Percentiles rank a stretch among this genome's conserved stretches.
Evolutionary conservation across 2,888 invertebrate genomes (phyloP).

Genomic region (Siphlonurus alternatus): DNA sequence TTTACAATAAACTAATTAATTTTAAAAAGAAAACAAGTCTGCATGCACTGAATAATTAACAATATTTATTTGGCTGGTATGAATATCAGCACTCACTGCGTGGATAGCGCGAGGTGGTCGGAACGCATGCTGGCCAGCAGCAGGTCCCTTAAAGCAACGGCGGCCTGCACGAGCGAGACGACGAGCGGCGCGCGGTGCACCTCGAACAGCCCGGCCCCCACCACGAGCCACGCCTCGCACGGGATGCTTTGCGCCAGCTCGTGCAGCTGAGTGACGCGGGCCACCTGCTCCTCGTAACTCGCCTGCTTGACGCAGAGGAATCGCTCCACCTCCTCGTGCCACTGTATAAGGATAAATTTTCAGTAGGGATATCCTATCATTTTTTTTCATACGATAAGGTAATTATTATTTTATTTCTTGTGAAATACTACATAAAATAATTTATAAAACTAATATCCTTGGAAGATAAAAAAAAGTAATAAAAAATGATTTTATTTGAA

Average conservation of each 20-base stretch:
- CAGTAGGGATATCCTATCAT: too few relatives aligned
- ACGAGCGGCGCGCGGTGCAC: constrained; percentile 68
- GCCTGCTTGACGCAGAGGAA: constrained; percentile 17
- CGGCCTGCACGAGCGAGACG: constrained; percentile 45
- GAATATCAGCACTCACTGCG: constrained; percentile 47
- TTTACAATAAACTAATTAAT: background rate
- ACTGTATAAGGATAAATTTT: constrained; percentile 13
- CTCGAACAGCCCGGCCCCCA: constrained; percentile 69
- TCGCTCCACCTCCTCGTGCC: constrained; percentile 26
- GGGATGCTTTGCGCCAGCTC: constrained; percentile 30
- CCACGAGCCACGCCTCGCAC: constrained; percentile 39
- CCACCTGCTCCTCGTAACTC: constrained; percentile 1
- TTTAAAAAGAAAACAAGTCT: constrained; percentile 1
- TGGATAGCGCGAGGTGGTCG: constrained; percentile 64
- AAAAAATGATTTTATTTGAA: background rate
- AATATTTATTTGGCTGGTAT: too few relatives aligned
- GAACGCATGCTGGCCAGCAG: constrained; percentile 56
- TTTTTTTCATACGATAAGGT: too few relatives aligned
- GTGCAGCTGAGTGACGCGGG: constrained; percentile 16
- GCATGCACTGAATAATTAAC: too few relatives aligned
- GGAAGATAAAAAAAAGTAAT: too few relatives aligned
- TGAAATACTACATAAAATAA: too few relatives aligned
- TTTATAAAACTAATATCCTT: too few relatives aligned
- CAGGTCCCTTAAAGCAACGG: constrained; percentile 47
- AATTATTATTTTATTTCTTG: too few relatives aligned